phyloP scores from a whole-genome alignment of 2,113 vertebrate genomes.

The Eulacestoma nigropectus region DNA sequence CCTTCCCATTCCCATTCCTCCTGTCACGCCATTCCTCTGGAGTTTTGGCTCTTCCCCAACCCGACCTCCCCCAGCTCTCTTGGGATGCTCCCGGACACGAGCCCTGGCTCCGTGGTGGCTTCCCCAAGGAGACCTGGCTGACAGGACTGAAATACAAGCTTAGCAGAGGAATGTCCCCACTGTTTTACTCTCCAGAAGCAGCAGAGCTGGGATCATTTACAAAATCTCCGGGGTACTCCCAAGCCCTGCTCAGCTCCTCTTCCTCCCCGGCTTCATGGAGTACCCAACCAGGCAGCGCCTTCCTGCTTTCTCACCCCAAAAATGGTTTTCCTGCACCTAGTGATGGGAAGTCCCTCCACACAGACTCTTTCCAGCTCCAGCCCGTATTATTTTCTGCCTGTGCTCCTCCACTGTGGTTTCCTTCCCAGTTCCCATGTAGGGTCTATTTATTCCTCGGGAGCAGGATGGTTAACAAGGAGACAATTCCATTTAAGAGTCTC shows the following conservation, averaged over 20 bases:
- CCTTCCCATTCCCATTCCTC: not conserved
- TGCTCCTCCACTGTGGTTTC: not conserved
- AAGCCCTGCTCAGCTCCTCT: not conserved
- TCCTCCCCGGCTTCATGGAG: not conserved
- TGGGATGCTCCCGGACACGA: not conserved
- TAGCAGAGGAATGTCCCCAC: not conserved
- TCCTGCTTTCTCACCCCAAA: not conserved
- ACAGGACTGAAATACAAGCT: not conserved
- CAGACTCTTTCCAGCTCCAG: not conserved
- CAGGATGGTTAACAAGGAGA: not conserved
- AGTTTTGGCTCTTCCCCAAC: not conserved
- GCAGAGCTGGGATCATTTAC: not conserved
- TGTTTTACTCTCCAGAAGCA: not conserved
- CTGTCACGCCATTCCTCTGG: not conserved
- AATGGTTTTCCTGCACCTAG: not conserved
- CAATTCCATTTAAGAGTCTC: not conserved
- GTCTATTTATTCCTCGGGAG: not conserved
- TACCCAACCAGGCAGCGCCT: fast-evolving
- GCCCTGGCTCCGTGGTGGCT: not conserved
- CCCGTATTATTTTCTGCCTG: not conserved
- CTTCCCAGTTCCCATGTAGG: fast-evolving
- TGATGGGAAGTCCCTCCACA: not conserved
- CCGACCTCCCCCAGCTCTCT: not conserved
- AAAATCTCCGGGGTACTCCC: not conserved
- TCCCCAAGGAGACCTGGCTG: not conserved